phyloP scores from a whole-genome alignment of 2,888 invertebrate species.

The Polylopha cassiicola region DNA sequence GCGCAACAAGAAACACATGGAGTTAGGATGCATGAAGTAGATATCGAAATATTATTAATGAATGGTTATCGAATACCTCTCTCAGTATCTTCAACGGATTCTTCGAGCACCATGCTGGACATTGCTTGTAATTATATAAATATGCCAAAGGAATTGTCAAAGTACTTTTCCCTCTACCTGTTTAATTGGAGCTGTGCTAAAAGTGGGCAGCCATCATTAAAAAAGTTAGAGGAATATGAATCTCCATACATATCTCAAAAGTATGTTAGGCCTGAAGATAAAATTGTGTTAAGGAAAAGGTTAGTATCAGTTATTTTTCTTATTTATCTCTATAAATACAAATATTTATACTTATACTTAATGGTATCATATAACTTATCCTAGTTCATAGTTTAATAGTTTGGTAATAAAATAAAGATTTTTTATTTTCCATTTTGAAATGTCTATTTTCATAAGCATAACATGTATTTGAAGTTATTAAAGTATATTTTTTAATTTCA shows the following conservation, averaged over 20 bases:
- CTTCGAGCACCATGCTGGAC: slow-evolving; percentile 89
- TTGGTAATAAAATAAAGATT: slow-evolving; percentile 6
- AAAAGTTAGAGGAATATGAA: slow-evolving; percentile 97
- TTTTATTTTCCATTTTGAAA: background rate
- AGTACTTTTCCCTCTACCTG: slow-evolving; percentile 94
- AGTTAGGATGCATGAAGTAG: slow-evolving; percentile 82
- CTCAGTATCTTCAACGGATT: slow-evolving; percentile 87
- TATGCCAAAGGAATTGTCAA: slow-evolving; percentile 85
- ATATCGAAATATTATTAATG: slow-evolving; percentile 89
- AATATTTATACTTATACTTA: too few relatives aligned
- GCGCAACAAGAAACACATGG: slow-evolving; percentile 93
- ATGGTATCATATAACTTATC: too few relatives aligned
- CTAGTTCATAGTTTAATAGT: too few relatives aligned
- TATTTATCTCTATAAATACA: background rate
- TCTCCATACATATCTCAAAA: slow-evolving; percentile 96
- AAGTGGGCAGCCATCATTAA: slow-evolving; percentile 83
- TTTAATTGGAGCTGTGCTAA: slow-evolving; percentile 86
- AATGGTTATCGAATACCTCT: slow-evolving; percentile 91
- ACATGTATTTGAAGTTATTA: background rate
- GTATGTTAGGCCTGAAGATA: slow-evolving; percentile 83
- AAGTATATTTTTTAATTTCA: slow-evolving; percentile 50
- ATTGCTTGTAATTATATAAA: slow-evolving; percentile 89
- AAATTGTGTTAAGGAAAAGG: slow-evolving; percentile 92
- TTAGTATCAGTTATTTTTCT: slow-evolving; percentile 38
- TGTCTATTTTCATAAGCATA: too few relatives aligned